Percentiles rank a stretch among this genome's conserved stretches.
Evolutionary conservation across 2,888 invertebrate species (phyloP).

Genomic region (Stomorhina lunata): DNA sequence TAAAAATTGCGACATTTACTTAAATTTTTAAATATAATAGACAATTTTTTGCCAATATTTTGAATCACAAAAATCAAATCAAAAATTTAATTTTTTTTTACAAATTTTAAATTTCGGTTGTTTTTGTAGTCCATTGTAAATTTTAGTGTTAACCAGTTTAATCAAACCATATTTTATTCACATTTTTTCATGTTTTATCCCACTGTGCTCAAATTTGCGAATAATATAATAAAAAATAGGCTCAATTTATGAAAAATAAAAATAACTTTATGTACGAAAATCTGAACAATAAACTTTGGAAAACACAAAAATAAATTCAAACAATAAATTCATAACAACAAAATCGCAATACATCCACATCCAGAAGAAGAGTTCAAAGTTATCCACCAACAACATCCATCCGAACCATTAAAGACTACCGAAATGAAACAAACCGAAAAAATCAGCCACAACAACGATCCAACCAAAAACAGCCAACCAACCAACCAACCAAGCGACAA

Average conservation of each 20-base stretch:
- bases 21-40: no score
- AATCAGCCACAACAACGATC: neutral
- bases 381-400: slow-evolving; percentile 39
- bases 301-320: neutral
- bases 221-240: slow-evolving; percentile 34
- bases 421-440: neutral
- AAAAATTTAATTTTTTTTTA: no score
- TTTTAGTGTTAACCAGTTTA: no score
- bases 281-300: neutral
- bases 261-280: neutral
- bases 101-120: no score
- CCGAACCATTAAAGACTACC: slow-evolving; percentile 30
- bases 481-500: neutral
- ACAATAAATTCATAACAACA: neutral
- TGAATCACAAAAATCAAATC: no score
- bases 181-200: neutral
- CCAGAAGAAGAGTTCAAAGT: slow-evolving; percentile 52
- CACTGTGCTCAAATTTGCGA: slow-evolving; percentile 11
- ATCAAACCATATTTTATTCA: neutral
- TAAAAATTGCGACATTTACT: no score
- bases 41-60: no score
- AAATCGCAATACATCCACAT: neutral
- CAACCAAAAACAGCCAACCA: slow-evolving; percentile 3
- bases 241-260: slow-evolving; percentile 46
- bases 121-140: no score